These are phyloP conservation scores for Grammomys surdaster DNA, from an alignment of 2,113 vertebrate genomes.

Conservation along the genomic window DNA sequence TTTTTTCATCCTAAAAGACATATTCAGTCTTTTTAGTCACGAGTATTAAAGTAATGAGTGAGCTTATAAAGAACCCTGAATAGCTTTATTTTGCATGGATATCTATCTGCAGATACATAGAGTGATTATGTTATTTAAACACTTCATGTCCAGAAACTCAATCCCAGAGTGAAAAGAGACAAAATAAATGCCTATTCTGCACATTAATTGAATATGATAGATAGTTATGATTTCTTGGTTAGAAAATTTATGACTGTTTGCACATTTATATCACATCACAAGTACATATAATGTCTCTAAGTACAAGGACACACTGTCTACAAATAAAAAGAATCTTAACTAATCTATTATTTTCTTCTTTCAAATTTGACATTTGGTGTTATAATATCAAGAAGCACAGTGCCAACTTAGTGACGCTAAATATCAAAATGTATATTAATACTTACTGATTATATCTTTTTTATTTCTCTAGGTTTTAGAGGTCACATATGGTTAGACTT, in stretches of 20 bases:
- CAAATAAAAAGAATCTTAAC: neutral
- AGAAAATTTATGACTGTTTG: neutral
- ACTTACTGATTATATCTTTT: conserved; percentile 8
- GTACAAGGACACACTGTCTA: neutral
- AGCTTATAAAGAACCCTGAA: neutral
- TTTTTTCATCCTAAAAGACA: neutral
- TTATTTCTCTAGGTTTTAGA: neutral
- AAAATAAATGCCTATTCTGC: neutral
- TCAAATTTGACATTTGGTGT: neutral
- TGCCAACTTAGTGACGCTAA: neutral
- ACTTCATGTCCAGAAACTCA: neutral
- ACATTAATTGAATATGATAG: neutral
- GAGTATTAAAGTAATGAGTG: conserved; percentile 52
- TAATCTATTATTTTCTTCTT: neutral
- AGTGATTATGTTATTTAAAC: neutral
- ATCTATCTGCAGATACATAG: neutral
- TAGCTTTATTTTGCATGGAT: neutral
- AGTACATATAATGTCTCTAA: neutral
- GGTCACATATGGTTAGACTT: neutral
- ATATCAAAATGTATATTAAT: neutral
- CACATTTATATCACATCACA: neutral
- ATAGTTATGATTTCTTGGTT: neutral
- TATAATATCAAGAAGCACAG: neutral
- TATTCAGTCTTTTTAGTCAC: neutral
- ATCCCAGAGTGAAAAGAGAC: neutral